A percentile compares a stretch with the other conserved stretches of the same genome.
Evolutionary conservation across 2,113 vertebrate species (phyloP).

Genomic region (Ardeotis arabs): DNA sequence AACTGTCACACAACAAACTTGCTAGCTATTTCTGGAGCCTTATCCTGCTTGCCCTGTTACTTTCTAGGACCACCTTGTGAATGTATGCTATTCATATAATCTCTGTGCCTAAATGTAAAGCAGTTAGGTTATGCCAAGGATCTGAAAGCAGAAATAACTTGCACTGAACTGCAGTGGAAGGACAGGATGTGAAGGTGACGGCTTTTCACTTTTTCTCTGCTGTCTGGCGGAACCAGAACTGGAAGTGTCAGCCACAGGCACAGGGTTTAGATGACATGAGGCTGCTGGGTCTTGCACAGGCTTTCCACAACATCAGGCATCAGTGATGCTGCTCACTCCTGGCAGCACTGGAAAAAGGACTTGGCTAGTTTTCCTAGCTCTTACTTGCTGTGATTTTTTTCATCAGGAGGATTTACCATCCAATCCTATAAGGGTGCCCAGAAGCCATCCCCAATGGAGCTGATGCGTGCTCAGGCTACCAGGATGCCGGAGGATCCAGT

Average conservation of each 20-base stretch:
- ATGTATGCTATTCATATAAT: background rate
- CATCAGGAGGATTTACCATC: conserved; percentile 82
- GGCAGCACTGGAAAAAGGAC: background rate
- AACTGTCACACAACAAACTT: background rate
- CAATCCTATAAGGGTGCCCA: conserved; percentile 88
- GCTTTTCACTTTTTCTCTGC: background rate
- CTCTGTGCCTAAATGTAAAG: background rate
- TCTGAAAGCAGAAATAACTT: background rate
- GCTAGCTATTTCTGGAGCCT: background rate
- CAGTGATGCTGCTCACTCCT: background rate
- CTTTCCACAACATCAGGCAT: background rate
- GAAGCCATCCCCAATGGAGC: conserved; percentile 90
- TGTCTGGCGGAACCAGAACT: background rate
- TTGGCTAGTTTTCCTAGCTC: background rate
- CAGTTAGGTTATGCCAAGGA: background rate
- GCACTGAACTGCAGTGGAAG: background rate
- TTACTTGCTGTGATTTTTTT: background rate
- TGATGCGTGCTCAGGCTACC: conserved; percentile 84
- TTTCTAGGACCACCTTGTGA: background rate
- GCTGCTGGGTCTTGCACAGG: background rate
- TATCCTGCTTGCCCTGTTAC: background rate
- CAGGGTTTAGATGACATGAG: background rate
- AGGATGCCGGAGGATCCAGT: conserved; percentile 80
- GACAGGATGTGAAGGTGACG: background rate
- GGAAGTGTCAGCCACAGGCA: background rate